phyloP scores from a whole-genome alignment of 2,888 invertebrate species.

The Megalurothrips usitatus region DNA sequence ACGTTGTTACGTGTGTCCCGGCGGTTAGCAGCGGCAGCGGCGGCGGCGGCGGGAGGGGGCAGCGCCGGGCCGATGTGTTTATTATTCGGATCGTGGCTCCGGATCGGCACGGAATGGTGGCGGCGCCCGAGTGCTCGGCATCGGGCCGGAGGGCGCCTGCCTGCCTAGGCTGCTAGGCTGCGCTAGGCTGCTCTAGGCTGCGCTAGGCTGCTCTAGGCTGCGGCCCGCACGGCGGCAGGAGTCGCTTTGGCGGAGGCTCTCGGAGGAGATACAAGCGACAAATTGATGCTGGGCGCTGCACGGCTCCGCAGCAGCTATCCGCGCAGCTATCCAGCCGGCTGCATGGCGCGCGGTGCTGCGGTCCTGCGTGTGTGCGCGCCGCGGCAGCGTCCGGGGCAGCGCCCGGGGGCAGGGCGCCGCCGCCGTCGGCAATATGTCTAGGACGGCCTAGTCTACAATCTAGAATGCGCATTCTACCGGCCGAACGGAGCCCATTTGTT shows the following conservation, averaged over 20 bases:
- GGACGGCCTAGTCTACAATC: background rate
- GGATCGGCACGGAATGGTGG: background rate
- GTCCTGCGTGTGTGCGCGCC: too few species aligned
- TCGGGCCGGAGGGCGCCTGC: background rate
- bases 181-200: background rate
- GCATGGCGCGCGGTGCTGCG: too few species aligned
- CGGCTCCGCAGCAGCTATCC: too few species aligned
- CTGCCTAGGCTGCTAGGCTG: background rate
- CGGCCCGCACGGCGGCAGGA: background rate
- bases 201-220: background rate
- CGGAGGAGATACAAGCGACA: too few species aligned
- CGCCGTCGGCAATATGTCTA: slow-evolving; percentile 3
- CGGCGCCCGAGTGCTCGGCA: too few species aligned
- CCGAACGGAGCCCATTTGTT: slow-evolving; percentile 21
- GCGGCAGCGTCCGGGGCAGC: too few species aligned
- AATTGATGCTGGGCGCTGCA: too few species aligned
- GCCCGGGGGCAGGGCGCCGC: background rate
- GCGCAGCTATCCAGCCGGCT: too few species aligned
- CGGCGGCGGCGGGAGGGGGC: too few species aligned
- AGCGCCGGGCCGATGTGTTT: background rate
- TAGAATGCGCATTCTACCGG: slow-evolving; percentile 2
- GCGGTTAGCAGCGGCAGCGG: too few species aligned
- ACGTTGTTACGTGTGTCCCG: too few species aligned
- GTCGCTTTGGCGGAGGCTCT: too few species aligned
- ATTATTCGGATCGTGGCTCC: background rate